Base-by-base conservation (phyloP, 2,113 vertebrate species). In the Nibea coibor region DNA sequence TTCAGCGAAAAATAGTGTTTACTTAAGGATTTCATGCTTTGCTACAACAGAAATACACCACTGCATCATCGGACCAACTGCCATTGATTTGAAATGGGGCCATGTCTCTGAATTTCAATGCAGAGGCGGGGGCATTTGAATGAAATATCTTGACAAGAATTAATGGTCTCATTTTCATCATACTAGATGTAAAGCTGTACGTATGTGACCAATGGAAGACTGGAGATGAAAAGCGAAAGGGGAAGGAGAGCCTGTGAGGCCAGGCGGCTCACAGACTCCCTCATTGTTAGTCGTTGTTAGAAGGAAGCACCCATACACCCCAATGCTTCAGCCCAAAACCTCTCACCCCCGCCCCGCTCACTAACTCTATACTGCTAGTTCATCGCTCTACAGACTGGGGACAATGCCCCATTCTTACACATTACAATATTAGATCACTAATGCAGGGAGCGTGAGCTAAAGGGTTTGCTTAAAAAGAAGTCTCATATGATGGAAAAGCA, bases 391-490 rank as follows among this genome's bases (percentile, higher is more conserved):
- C 84, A 89, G 70, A 66, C 82, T 67, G 80, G 73, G 66, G 83
- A 94, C 89, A 94, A 93, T 88, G 89, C 68, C 72, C 72, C 84
- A 90, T 93, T 93, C 91, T 93, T 83, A 73, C 75, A 64, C 72
- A 58, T 85, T 78, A 88, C 84, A 87, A 82, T 87, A 86, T 87
- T 78, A 84, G 85, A 86, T 59, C 82, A 70, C 87, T 63, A 81
- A 85, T 81, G 77, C 78, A 70, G 50, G 15, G 66, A 75, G 72
- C 56, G 56, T 58, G 57, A 84, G 71, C 31, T 15, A 88, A 82
- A 83, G 88, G 58, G 48, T 80, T 85, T 65, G 66, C 78, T 75
- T 59, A 81, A 85, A 86, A 83, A 79, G 79, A 82, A 74, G 74
- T 76, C 51, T 91, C 69, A 48, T 86, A 86, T 89, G 85, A 93